phyloP scores from a whole-genome alignment of 2,113 vertebrate genomes.

The Origma solitaria region DNA sequence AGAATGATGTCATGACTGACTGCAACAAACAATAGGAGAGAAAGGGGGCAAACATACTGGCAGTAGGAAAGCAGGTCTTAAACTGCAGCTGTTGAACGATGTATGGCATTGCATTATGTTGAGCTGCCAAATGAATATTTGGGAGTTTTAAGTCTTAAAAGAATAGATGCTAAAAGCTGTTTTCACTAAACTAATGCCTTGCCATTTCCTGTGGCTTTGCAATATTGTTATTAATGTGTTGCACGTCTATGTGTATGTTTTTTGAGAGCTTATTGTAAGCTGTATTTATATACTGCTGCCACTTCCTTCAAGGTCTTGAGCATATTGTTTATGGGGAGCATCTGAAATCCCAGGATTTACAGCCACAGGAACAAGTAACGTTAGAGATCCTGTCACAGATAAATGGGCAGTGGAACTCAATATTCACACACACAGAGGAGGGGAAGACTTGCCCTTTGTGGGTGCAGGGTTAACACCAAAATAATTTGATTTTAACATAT shows the following conservation, averaged over 20 bases:
- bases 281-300: neutral
- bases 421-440: neutral
- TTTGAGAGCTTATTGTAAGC: neutral
- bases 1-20: neutral
- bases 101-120: fast-evolving
- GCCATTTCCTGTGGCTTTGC: neutral
- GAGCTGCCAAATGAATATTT: neutral
- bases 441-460: neutral
- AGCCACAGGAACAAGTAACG: neutral
- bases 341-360: neutral
- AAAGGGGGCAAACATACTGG: neutral
- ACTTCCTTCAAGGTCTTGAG: neutral
- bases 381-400: neutral
- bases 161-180: neutral
- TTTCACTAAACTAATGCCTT: neutral
- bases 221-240: neutral
- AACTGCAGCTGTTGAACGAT: fast-evolving
- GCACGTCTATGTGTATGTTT: neutral
- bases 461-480: neutral
- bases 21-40: neutral
- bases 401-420: neutral
- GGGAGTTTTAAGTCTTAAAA: neutral
- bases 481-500: neutral
- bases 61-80: neutral
- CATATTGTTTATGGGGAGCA: neutral